Evolutionary conservation across 2,797 vertebrate species (phyloP), one percentile per base, ranked within the genome.

Genomic region (Myotis daubentonii): DNA sequence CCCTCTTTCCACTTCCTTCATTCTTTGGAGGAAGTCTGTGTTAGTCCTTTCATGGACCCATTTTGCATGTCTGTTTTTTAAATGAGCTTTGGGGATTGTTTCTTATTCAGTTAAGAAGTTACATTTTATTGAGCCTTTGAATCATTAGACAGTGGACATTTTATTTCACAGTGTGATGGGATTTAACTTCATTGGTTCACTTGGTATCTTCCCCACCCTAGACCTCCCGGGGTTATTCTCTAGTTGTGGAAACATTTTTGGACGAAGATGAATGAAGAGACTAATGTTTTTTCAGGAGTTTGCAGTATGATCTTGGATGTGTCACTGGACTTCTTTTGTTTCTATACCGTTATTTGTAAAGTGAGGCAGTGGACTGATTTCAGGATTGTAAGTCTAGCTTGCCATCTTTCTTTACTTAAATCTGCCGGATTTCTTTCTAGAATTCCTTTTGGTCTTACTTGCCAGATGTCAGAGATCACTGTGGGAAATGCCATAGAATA

Each of bases 381-480:
- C 51, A 71, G 76, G 19, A 8, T 57, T 36, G 4, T 44, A 74
- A 70, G 28, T n/a, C 80, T 62, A 51, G 33, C 23, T 19, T 70
- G 12, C 86, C 65, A 13, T 81, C n/a, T 57, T 95, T 53, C 30
- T 93, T 71, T 49, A 86, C 22, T 47, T 65, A 36, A 65, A 38
- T 91, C 44, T 85, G 44, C 62, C 19, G 55, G 68, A 76, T 82
- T 94, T 89, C 68, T 91, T 87, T 89, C 44, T 75, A 82, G 51
- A 91, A 71, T 25, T 91, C 38, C 25, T 71, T 74, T 79, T 87
- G 76, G 49, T 87, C 25, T 82, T 57, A 22, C 41, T 86, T 89
- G 66, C 47, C 68, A 44, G 36, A 80, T 90, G 62, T 76, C 41
- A 94, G 62, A 62, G 44, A 70, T 65, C 60, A 55, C 71, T 70